Base-by-base conservation (phyloP, 1,140 invertebrate genomes). In the Eufriesea mexicana region DNA sequence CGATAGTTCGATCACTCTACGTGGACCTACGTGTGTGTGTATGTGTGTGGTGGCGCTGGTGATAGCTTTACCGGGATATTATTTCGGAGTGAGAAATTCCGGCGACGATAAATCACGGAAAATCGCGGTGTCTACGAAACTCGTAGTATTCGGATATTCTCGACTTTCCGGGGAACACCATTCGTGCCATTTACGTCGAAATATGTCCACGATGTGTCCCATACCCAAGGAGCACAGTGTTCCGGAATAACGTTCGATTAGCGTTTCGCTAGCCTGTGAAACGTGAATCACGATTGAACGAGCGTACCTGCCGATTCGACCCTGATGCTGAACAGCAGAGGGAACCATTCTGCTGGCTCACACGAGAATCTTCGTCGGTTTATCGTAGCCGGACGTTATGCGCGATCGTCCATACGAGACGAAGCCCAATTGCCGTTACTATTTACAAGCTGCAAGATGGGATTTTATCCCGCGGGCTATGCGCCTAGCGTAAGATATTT, bases 271-370 rank as follows among this genome's bases (percentile, higher is more conserved):
- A 73, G 81, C 66, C 78, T 76, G 78, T 76, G 83, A 82, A 82
- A 62, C 66, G 78, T 82, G 73, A 74, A 75, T 79, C 47, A 74
- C 82, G 84, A 83, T 86, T 82, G 81, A 84, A 75, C 79, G 80
- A 74, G 25, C 47, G 47, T 54, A 54, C 54, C 72, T 64, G 73
- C 68, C 62, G 84, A 86, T 86, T 61, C 59, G 70, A 74, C 42
- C 45, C 74, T 28, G 70, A 64, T 55, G 16, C 72, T 35, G 51
- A 62, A 55, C 57, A 47, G 78, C 55, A 49, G 47, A 28, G 45
- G 51, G 20, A 42, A 25, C 42, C 54, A 70, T 78, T 79, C 59
- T 49, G 55, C 14, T 12, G 35, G 84, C 73, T 62, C 66, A 67
- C 70, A 57, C 47, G 79, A 84, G 42, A 66, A 81, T 45, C 85